These are phyloP conservation scores for Babyrousa celebensis DNA, from an alignment of 2,797 vertebrate species.

Conservation along the genomic window DNA sequence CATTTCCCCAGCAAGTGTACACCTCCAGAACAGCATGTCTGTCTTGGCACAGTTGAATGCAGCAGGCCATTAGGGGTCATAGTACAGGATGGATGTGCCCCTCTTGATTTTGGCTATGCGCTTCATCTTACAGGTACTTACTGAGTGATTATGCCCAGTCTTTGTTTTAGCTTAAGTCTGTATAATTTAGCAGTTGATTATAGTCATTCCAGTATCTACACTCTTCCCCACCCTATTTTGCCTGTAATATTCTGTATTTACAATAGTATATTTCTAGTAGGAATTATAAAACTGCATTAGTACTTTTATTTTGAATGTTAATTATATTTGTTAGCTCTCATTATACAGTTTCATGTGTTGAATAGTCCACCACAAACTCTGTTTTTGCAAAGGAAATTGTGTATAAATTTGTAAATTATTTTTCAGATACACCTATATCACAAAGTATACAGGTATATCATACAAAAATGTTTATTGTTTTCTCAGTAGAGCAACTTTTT, in stretches of 20 bases:
- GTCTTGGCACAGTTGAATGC: neutral
- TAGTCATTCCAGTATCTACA: neutral
- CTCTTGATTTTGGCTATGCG: neutral
- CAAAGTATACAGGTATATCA: neutral
- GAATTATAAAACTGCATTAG: neutral
- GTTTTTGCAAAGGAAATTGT: constrained; percentile 13
- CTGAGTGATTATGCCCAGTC: neutral
- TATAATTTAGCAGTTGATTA: neutral
- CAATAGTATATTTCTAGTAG: neutral
- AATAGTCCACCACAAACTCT: neutral
- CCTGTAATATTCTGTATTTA: neutral
- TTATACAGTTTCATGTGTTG: neutral
- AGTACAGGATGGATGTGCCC: neutral
- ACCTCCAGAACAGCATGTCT: neutral
- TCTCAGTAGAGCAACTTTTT: constrained; percentile 1
- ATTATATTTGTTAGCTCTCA: constrained; percentile 9
- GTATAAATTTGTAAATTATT: neutral
- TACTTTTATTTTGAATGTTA: constrained; percentile 1
- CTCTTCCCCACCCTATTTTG: neutral
- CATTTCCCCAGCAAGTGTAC: neutral
- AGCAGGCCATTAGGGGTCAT: neutral
- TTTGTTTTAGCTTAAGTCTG: neutral
- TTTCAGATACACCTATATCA: neutral
- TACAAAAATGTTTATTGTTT: neutral
- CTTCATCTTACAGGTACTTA: neutral